Conservation (phyloP, 1,140 invertebrate genomes). For the Trichonephila clavipes region DNA sequence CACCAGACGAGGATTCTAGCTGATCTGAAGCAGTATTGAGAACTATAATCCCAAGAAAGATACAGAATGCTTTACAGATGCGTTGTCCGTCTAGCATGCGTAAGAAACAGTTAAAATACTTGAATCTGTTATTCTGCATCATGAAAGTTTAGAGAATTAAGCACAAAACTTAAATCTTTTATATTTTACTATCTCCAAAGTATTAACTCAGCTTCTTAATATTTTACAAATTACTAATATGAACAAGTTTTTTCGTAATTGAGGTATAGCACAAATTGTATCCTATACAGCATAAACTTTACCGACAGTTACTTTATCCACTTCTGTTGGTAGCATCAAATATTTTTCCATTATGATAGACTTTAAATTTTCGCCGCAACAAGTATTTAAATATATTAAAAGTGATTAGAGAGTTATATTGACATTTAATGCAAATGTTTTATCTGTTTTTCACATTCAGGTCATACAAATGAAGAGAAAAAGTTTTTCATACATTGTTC, state of each 20-base stretch:
- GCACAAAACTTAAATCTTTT: neutral
- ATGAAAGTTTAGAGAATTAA: neutral
- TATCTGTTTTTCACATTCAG: too few species aligned
- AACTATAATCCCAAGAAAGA: constrained; percentile 44
- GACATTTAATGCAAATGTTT: too few species aligned
- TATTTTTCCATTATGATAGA: neutral
- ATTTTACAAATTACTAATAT: neutral
- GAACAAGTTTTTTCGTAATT: neutral
- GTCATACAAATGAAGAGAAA: neutral
- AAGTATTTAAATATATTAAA: neutral
- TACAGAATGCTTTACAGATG: neutral
- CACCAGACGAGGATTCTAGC: constrained; percentile 35
- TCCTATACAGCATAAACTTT: neutral
- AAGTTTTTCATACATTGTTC: neutral
- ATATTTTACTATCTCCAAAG: neutral
- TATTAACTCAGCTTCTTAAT: neutral
- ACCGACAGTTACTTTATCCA: neutral
- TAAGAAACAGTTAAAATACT: neutral
- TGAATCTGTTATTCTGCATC: neutral
- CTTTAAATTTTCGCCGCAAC: neutral
- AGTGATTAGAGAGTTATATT: neutral
- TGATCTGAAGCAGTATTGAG: neutral
- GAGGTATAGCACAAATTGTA: neutral
- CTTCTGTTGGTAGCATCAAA: neutral
- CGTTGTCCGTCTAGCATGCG: neutral